These are phyloP conservation scores for Larimichthys crocea DNA, from an alignment of 2,113 vertebrate species.

Conservation along the genomic window DNA sequence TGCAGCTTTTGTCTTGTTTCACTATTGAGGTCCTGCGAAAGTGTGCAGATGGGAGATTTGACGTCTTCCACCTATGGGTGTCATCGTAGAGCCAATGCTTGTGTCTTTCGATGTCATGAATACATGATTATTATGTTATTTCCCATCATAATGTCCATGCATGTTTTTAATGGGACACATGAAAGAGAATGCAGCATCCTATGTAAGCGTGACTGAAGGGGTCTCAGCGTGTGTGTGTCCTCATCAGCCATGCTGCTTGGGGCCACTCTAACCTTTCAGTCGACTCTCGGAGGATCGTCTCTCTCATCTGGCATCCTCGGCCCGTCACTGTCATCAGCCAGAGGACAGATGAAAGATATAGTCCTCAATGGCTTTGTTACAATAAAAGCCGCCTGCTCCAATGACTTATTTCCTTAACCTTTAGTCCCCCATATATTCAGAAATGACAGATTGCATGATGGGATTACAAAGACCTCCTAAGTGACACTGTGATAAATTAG, in stretches of 20 bases:
- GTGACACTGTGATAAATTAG: conserved; percentile 45
- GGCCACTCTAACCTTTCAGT: conserved; percentile 80
- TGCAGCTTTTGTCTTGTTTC: too few relatives aligned
- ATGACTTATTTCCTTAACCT: conserved; percentile 73
- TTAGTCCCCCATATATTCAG: conserved; percentile 41
- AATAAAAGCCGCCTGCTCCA: conserved; percentile 57
- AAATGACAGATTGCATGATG: conserved; percentile 52
- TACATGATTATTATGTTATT: neutral
- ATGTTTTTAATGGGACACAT: conserved; percentile 4
- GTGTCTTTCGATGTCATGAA: neutral
- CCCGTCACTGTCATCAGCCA: conserved; percentile 68
- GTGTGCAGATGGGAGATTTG: neutral
- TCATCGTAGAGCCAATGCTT: neutral
- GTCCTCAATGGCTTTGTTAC: conserved; percentile 65
- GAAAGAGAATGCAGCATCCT: neutral
- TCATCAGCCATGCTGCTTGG: conserved; percentile 73
- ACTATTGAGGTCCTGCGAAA: neutral
- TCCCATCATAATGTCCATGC: neutral
- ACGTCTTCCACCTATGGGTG: neutral
- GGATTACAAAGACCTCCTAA: conserved; percentile 33
- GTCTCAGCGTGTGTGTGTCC: neutral
- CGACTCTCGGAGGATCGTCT: conserved; percentile 67
- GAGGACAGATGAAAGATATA: conserved; percentile 67
- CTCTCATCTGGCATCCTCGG: conserved; percentile 69
- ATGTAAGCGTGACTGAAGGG: conserved; percentile 32